Percentiles rank a stretch among this genome's conserved stretches.
Evolutionary conservation across 2,113 vertebrate species (phyloP).

Genomic region (Alosa alosa): DNA sequence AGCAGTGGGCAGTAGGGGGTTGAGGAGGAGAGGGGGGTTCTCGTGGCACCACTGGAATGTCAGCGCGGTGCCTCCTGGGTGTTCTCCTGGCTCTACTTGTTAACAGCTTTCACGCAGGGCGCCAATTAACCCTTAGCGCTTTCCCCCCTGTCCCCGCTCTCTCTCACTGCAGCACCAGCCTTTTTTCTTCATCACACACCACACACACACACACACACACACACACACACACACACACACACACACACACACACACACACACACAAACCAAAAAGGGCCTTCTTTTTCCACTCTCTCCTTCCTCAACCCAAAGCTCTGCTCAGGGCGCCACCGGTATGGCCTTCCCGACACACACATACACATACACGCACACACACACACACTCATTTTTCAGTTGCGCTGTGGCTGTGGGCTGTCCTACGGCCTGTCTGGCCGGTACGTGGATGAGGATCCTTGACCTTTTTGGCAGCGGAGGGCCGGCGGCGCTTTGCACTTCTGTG

Average conservation of each 20-base stretch:
- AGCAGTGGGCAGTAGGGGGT: background rate
- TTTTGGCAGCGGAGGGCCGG: background rate
- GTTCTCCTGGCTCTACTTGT: constrained; percentile 87
- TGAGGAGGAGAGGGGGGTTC: constrained; percentile 17
- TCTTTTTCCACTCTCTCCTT: constrained; percentile 32
- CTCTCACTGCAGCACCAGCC: constrained; percentile 27
- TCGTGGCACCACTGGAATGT: constrained; percentile 82
- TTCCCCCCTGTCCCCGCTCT: constrained; percentile 53
- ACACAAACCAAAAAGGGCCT: background rate
- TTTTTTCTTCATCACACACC: constrained; percentile 43
- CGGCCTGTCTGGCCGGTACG: constrained; percentile 2
- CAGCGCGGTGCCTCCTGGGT: constrained; percentile 82
- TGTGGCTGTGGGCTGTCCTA: constrained; percentile 7
- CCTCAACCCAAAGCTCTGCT: background rate
- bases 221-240: no score
- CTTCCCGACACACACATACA: constrained; percentile 14
- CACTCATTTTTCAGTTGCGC: background rate
- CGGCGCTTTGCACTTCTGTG: constrained; percentile 34
- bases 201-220: background rate
- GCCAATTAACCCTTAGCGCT: constrained; percentile 85
- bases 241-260: background rate
- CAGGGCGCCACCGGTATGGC: background rate
- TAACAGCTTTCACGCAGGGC: constrained; percentile 88
- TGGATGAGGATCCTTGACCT: background rate
- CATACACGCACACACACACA: constrained; percentile 6